Base-by-base conservation (phyloP, 2,888 invertebrate species). In the Neoscelio sp. region DNA sequence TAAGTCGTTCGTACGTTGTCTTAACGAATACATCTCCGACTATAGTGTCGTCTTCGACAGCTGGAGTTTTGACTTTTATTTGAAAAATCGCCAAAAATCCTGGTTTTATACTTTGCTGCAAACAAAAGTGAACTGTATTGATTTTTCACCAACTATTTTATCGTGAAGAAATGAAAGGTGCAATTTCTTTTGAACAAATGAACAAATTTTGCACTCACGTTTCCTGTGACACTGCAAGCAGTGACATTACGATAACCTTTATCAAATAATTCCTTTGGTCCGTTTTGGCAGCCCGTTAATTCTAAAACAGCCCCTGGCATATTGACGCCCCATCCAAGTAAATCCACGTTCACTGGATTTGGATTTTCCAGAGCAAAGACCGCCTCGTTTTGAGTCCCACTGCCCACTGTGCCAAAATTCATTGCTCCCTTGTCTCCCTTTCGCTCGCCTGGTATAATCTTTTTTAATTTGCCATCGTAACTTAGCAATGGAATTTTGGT, bases 351-450 rank as follows among this genome's bases (percentile, higher is more conserved):
- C 23, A 96, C 94, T 7, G 96, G 96, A 91, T 96, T 96, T 80
- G 93, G 92, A 90, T 96, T 96, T 82, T 94, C 91, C 28, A 96
- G 88, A 23, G 95, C 93, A 89, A 96, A 94, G 85, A 93, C 91
- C 83, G 96, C 94, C 83, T 94, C 94, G 85, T 95, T 94, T 83
- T 93, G 93, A 60, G 92, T 91, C 52, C 93, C 93, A 85, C 93
- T 92, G 82, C 94, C 93, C 78, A 95, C 91, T 68, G 93, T 92
- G 80, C 95, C 95, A 87, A 95, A 92, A 86, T 94, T 93, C 87
- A 95, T 90, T 33, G 88, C 88, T 7, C 90, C 90, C 52, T 87
- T 86, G 64, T 89, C 90, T 35, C 83, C 86, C 6, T 88, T 88
- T 18, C 85, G 80, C 54, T 87, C 90, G 6, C 85, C 87, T 7